Base-by-base conservation (phyloP, 2,113 vertebrate species). In the Spermophilus dauricus region DNA sequence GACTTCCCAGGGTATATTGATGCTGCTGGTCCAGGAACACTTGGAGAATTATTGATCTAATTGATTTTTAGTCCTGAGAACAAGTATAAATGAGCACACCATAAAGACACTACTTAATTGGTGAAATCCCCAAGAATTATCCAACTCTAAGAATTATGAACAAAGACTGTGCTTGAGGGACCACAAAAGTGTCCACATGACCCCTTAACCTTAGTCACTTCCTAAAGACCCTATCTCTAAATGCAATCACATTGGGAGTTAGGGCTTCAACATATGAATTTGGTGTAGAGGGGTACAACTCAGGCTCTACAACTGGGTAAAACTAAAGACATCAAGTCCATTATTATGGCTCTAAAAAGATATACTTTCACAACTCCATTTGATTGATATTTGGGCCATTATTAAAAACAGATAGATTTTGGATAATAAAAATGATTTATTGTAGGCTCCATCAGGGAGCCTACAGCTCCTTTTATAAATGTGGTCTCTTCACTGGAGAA, bases 401-500 rank as follows among this genome's bases (percentile, higher is more conserved):
- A 91, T 91, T 84, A 80, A 91, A 88, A 95, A 39, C 76, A 58
- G 56, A 78, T 80, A 72, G 26, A 53, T 69, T 95, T 91, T 48
- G 32, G 42, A 72, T n/a, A 87, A 51, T 77, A 34, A 90, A 5
- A 72, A 30, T 10, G 92, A 63, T 92, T 86, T 88, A 67, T 30
- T 89, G 51, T 77, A 86, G 93, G 7, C 5, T 80, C 39, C 70
- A 88, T 45, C 24, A 58, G 17, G 28, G 58, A 81, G 26, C 16
- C 51, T 76, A 8, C 28, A 76, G 45, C 45, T 53, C 14, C 37
- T 78, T 37, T 32, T 95, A 30, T 18, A 73, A 28, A 81, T 81
- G 28, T 39, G 17, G 0, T 75, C 30, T 72, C 26, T 70, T 93
- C n/a, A 51, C 22, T 10, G 61, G 80, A 86, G 45, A 13, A 53